phyloP scores from a whole-genome alignment of 1,140 invertebrate species.

The Galleria mellonella region DNA sequence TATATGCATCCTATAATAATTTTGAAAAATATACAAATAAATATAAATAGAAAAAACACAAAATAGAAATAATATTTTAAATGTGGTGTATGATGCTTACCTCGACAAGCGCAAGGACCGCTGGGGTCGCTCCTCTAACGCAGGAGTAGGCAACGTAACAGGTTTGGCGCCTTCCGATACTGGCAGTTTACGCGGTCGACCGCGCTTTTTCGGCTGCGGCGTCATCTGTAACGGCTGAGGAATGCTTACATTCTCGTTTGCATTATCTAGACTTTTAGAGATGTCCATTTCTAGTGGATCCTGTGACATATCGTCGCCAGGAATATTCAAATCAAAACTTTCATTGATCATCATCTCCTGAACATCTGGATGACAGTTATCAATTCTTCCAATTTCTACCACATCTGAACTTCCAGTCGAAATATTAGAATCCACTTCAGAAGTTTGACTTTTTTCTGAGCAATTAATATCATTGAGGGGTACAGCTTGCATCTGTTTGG shows the following conservation, averaged over 20 bases:
- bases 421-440: slow-evolving; percentile 61
- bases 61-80: no score
- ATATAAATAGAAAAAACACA: no score
- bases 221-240: slow-evolving; percentile 41
- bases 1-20: no score
- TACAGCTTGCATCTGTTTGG: slow-evolving; percentile 51
- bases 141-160: slow-evolving; percentile 39
- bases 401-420: slow-evolving; percentile 52
- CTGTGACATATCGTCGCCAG: slow-evolving; percentile 57
- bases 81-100: slow-evolving; percentile 20
- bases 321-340: slow-evolving; percentile 60
- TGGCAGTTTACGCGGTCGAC: slow-evolving; percentile 64
- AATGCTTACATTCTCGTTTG: slow-evolving; percentile 24
- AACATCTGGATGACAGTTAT: slow-evolving; percentile 45
- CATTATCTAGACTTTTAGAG: slow-evolving; percentile 29
- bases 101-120: slow-evolving; percentile 61
- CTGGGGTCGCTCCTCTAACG: slow-evolving; percentile 64
- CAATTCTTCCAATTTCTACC: slow-evolving; percentile 28
- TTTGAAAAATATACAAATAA: no score
- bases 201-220: slow-evolving; percentile 65
- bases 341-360: slow-evolving; percentile 66
- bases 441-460: slow-evolving; percentile 38
- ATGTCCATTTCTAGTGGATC: slow-evolving; percentile 64
- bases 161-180: slow-evolving; percentile 49
- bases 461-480: slow-evolving; percentile 45